Evolutionary conservation across 2,113 vertebrate genomes (phyloP).

Genomic region (Tachycineta bicolor): DNA sequence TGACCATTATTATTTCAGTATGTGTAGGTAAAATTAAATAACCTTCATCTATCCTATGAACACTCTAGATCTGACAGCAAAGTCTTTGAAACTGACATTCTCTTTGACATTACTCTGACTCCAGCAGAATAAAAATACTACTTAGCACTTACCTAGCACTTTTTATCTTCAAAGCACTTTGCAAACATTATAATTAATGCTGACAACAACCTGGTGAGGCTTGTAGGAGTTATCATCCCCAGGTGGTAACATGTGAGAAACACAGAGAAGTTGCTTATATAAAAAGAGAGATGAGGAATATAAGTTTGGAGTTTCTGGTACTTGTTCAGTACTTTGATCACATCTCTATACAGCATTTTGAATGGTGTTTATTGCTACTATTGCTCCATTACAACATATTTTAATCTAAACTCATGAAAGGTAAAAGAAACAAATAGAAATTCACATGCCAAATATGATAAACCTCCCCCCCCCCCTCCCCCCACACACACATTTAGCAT

Average conservation of each 20-base stretch:
- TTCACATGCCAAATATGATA: not conserved
- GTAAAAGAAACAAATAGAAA: not conserved
- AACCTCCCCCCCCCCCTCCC: no score
- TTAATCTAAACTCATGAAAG: not conserved
- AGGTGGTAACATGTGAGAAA: not conserved
- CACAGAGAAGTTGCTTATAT: not conserved
- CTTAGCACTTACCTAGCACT: conserved; percentile 45
- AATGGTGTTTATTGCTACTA: not conserved
- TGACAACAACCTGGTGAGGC: conserved; percentile 36
- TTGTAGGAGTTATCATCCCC: conserved; percentile 14
- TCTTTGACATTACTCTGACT: conserved; percentile 31
- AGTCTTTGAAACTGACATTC: conserved; percentile 42
- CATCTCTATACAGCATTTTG: not conserved
- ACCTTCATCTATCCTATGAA: not conserved
- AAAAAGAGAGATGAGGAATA: not conserved
- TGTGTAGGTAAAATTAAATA: not conserved
- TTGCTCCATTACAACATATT: not conserved
- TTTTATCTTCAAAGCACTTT: conserved; percentile 58
- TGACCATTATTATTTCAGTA: not conserved
- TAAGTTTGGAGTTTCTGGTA: not conserved
- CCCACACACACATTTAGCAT: not conserved
- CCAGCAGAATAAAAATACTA: conserved; percentile 39
- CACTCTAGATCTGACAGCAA: not conserved
- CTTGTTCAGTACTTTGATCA: not conserved
- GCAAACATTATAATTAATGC: conserved; percentile 51